A percentile compares a stretch with the other conserved stretches of the same genome.
These are phyloP conservation scores for Parnassius apollo DNA, from an alignment of 2,888 invertebrate species.

Conservation along the genomic window DNA sequence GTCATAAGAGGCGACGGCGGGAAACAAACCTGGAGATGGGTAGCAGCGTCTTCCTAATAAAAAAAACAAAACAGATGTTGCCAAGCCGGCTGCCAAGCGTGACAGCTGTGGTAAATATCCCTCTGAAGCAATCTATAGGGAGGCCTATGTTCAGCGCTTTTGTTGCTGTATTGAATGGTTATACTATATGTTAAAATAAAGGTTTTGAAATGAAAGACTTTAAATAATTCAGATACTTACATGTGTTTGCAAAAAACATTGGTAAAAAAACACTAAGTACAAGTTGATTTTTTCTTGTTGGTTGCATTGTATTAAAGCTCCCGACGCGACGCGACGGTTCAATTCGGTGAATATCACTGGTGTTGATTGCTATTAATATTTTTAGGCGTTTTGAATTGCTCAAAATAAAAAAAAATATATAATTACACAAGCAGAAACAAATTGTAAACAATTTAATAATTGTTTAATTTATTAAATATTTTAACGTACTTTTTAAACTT, in stretches of 20 bases:
- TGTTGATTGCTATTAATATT: constrained; percentile 22
- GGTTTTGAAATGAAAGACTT: constrained; percentile 4
- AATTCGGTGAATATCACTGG: no score
- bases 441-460: background rate
- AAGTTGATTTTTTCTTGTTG: constrained; percentile 32
- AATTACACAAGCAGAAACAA: no score
- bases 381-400: constrained; percentile 1
- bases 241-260: constrained; percentile 43
- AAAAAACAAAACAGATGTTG: no score
- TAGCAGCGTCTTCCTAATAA: no score
- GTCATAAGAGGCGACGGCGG: no score
- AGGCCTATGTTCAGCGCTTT: no score
- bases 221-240: constrained; percentile 41
- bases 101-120: no score
- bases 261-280: constrained; percentile 43
- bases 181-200: no score
- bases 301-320: constrained; percentile 36
- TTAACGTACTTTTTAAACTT: background rate
- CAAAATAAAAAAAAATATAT: background rate
- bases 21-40: no score
- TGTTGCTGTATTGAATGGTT: no score
- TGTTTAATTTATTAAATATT: background rate
- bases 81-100: no score
- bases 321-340: background rate
- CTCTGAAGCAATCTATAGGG: no score